phyloP scores from a whole-genome alignment of 2,888 invertebrate species.

The Spilosoma lubricipeda region DNA sequence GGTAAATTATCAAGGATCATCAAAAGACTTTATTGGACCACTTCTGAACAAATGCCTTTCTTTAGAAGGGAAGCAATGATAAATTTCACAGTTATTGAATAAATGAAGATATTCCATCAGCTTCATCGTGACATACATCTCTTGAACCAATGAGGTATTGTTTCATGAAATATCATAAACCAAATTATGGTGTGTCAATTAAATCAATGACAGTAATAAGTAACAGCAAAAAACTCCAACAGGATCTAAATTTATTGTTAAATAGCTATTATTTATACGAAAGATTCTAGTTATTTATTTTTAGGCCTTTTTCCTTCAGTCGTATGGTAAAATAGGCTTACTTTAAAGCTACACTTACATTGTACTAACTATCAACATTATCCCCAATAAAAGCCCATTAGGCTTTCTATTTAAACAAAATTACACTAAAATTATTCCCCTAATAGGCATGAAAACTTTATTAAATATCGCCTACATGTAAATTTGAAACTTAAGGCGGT shows the following conservation, averaged over 20 bases:
- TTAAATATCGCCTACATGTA: slow-evolving; percentile 2
- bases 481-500: background rate
- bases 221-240: too few species aligned
- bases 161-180: too few species aligned
- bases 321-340: background rate
- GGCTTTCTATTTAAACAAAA: background rate
- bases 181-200: too few species aligned
- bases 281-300: background rate
- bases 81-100: too few species aligned
- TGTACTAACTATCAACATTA: background rate
- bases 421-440: slow-evolving; percentile 8
- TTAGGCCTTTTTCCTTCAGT: background rate
- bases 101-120: background rate
- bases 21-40: too few species aligned
- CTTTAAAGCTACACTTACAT: background rate
- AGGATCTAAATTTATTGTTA: too few species aligned
- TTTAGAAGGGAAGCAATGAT: too few species aligned
- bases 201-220: too few species aligned
- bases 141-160: too few species aligned
- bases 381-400: background rate
- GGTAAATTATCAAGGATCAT: background rate
- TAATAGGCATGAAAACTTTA: slow-evolving; percentile 5
- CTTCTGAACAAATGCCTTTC: too few species aligned
- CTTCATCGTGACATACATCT: background rate
- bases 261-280: too few species aligned